Conservation (phyloP, 1,140 invertebrate genomes). For the Planococcus citri region DNA sequence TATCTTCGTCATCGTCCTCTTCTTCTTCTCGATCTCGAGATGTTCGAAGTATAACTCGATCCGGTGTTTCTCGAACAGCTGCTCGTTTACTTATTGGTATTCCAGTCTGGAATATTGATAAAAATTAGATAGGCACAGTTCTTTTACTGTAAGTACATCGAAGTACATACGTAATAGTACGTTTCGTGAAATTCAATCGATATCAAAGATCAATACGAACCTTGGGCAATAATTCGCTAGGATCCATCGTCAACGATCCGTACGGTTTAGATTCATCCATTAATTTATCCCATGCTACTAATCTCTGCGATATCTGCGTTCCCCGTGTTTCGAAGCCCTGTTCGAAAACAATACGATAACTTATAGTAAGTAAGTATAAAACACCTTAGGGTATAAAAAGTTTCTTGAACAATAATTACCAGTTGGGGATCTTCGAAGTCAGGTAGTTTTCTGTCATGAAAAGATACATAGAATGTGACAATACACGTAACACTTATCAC, state of each 20-base stretch:
- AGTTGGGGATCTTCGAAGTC: not conserved
- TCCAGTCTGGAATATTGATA: too few relatives aligned
- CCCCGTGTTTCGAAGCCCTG: constrained; percentile 86
- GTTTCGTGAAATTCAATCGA: constrained; percentile 14
- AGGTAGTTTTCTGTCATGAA: not conserved
- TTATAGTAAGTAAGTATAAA: not conserved
- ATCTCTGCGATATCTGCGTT: constrained; percentile 58
- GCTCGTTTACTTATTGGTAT: not conserved
- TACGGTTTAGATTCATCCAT: constrained; percentile 55
- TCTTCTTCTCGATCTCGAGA: not conserved
- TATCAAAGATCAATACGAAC: constrained; percentile 14
- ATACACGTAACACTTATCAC: not conserved
- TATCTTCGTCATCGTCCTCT: not conserved
- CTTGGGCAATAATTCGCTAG: constrained; percentile 34
- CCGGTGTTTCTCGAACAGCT: not conserved
- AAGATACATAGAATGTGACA: not conserved
- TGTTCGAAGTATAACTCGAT: not conserved
- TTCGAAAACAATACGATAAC: too few relatives aligned
- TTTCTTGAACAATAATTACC: not conserved
- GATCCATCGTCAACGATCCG: constrained; percentile 56
- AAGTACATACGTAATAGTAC: too few relatives aligned
- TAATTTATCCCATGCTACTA: constrained; percentile 73
- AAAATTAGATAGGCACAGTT: too few relatives aligned
- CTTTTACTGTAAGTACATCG: not conserved
- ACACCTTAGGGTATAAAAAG: not conserved